phyloP scores from a whole-genome alignment of 2,797 vertebrate species.

The Anableps anableps region DNA sequence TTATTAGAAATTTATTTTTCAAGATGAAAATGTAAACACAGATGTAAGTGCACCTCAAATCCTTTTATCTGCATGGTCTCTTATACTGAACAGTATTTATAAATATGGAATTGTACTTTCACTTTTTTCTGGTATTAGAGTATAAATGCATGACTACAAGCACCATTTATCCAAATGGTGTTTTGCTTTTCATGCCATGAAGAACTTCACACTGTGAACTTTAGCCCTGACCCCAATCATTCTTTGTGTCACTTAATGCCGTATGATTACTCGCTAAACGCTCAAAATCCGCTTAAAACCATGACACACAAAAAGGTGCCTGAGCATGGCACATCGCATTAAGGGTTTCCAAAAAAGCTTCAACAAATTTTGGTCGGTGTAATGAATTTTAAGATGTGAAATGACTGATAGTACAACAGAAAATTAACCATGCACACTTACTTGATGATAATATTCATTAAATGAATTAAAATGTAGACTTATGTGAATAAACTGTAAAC shows the following conservation, averaged over 20 bases:
- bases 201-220: not conserved
- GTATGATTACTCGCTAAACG: not conserved
- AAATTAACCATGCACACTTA: not conserved
- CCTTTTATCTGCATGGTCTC: not conserved
- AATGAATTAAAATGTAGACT: not conserved
- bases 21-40: not conserved
- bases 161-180: not conserved
- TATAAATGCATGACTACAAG: not conserved
- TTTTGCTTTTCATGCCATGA: not conserved
- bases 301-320: constrained; percentile 5
- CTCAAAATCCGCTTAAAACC: not conserved
- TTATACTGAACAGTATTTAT: not conserved
- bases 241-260: not conserved
- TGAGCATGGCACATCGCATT: constrained; percentile 7
- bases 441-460: not conserved
- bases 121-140: not conserved
- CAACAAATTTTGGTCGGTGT: not conserved
- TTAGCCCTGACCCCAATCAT: constrained; percentile 13
- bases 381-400: not conserved
- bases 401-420: not conserved
- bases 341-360: not conserved
- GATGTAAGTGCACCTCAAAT: not conserved
- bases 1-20: not conserved
- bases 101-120: not conserved
- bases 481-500: not conserved